phyloP scores from a whole-genome alignment of 2,113 vertebrate species.

The Centropus unirufus region DNA sequence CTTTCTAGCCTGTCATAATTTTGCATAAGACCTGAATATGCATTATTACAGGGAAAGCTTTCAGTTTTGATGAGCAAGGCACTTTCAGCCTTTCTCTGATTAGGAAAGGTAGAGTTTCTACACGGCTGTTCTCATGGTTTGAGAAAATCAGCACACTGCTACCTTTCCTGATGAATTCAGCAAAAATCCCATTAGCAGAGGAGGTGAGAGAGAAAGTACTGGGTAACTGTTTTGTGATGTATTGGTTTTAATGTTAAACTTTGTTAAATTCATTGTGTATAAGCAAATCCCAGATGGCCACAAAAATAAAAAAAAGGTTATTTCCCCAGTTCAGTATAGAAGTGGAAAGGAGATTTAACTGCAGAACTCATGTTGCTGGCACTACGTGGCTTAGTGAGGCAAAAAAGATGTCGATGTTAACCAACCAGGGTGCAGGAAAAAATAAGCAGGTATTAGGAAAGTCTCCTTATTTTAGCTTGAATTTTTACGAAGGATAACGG shows the following conservation, averaged over 20 bases:
- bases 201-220: background rate
- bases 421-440: background rate
- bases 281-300: background rate
- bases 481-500: background rate
- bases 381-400: background rate
- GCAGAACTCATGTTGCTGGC: background rate
- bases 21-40: background rate
- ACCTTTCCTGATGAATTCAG: background rate
- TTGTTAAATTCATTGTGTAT: background rate
- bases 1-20: background rate
- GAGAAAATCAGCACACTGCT: background rate
- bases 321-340: background rate
- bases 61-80: background rate
- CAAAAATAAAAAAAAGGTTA: background rate
- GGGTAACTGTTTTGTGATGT: background rate
- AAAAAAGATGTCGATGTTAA: background rate
- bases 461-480: background rate
- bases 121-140: background rate
- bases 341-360: background rate
- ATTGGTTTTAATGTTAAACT: background rate
- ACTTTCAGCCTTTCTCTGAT: background rate
- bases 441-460: background rate
- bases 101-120: background rate
- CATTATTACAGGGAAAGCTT: background rate
- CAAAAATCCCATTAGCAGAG: background rate